Percentiles rank a stretch among this genome's conserved stretches.
phyloP scores from a whole-genome alignment of 2,113 vertebrate species.

The Prietella phreatophila region DNA sequence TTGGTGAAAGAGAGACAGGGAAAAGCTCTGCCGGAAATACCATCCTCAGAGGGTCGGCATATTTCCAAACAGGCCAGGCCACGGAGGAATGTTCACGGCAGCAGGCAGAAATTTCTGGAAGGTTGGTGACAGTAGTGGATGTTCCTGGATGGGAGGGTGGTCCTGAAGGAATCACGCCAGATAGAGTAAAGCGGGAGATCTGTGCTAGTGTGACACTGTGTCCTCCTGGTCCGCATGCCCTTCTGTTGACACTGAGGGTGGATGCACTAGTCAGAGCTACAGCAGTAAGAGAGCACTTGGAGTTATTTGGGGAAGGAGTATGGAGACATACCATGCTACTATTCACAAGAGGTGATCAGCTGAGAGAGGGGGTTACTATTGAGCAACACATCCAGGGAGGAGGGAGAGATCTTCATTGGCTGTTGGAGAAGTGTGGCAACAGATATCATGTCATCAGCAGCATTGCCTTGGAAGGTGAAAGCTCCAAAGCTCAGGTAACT shows the following conservation, averaged over 20 bases:
- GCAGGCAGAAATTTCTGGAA: conserved; percentile 63
- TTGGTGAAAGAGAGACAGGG: conserved; percentile 74
- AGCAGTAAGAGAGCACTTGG: conserved; percentile 67
- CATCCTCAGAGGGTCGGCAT: conserved; percentile 55
- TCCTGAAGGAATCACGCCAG: conserved; percentile 61
- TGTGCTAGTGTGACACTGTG: conserved; percentile 60
- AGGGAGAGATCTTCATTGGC: conserved; percentile 63
- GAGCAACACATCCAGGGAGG: conserved; percentile 69
- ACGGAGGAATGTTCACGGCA: conserved; percentile 69
- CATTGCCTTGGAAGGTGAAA: conserved; percentile 6
- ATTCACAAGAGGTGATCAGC: conserved; percentile 72
- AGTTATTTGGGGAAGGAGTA: conserved; percentile 66
- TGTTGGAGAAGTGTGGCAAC: conserved; percentile 67
- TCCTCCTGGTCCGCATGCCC: conserved; percentile 69
- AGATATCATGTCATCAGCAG: conserved; percentile 67
- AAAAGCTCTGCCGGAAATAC: conserved; percentile 71
- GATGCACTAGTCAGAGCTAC: conserved; percentile 60
- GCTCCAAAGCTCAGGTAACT: conserved; percentile 48
- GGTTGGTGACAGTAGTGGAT: conserved; percentile 71
- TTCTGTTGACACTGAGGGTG: conserved; percentile 68
- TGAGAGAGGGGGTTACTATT: conserved; percentile 68
- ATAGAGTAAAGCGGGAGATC: conserved; percentile 70
- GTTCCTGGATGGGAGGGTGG: conserved; percentile 71
- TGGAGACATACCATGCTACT: conserved; percentile 69
- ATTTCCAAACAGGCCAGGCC: conserved; percentile 57